Percentiles rank a stretch among this genome's conserved stretches.
Conservation (phyloP, 2,113 vertebrate species). For the Brienomyrus brachyistius region DNA sequence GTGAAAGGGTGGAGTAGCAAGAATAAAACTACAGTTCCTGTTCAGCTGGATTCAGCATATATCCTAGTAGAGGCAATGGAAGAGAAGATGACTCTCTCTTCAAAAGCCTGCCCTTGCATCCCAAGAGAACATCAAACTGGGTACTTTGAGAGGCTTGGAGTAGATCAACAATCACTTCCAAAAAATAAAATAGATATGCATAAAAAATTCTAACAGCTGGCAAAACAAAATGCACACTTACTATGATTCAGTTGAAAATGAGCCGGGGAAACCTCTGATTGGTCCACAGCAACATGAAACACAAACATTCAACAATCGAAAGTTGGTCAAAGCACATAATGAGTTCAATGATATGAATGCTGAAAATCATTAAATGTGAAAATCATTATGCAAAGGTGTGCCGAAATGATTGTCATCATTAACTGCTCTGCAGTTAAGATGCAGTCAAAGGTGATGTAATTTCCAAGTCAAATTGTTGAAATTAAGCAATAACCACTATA, state of each 20-base stretch:
- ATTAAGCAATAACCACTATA: constrained; percentile 8
- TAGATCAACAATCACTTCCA: neutral
- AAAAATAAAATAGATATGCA: neutral
- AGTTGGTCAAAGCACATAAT: neutral
- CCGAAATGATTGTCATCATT: neutral
- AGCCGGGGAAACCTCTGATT: constrained; percentile 51
- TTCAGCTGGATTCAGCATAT: neutral
- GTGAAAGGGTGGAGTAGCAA: constrained; percentile 54
- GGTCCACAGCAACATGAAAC: constrained; percentile 22
- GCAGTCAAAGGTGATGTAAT: neutral
- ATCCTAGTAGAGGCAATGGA: constrained; percentile 1
- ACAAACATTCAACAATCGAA: constrained; percentile 22
- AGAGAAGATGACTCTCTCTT: neutral
- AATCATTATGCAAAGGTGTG: neutral
- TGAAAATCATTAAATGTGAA: constrained; percentile 1
- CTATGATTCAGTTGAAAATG: constrained; percentile 67
- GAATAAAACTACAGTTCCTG: neutral
- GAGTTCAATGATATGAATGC: neutral
- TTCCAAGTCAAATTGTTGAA: neutral
- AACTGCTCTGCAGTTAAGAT: neutral
- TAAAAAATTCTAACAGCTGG: neutral
- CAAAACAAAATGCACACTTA: constrained; percentile 43
- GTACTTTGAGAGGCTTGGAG: neutral
- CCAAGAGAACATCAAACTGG: neutral
- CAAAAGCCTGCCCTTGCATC: neutral